A percentile compares a stretch with the other conserved stretches of the same genome.
Conservation (phyloP, 2,113 vertebrate species). For the Hypocryptadius cinnamomeus region DNA sequence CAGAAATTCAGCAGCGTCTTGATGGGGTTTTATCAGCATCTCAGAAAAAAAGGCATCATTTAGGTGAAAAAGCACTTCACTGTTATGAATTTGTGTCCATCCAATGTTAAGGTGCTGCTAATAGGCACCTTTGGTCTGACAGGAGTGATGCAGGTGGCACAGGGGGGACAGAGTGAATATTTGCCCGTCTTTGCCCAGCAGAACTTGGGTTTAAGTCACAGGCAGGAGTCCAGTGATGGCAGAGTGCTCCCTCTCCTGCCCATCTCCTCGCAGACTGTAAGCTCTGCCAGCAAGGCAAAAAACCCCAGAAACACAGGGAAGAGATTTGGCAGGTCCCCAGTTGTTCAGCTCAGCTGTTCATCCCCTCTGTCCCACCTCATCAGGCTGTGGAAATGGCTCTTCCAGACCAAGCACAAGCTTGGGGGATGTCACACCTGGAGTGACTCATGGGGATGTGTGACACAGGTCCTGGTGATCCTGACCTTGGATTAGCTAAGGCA, state of each 20-base stretch:
- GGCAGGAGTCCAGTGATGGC: not conserved
- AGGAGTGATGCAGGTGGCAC: not conserved
- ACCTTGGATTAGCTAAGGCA: not conserved
- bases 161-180: not conserved
- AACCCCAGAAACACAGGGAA: not conserved
- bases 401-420: not conserved
- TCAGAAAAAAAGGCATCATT: not conserved
- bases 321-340: not conserved
- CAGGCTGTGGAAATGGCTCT: not conserved
- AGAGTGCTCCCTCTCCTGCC: not conserved
- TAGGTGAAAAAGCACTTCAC: not conserved
- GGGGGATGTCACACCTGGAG: not conserved
- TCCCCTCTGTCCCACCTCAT: not conserved
- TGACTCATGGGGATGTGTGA: not conserved
- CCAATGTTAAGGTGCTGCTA: not conserved
- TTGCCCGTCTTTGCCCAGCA: not conserved
- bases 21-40: not conserved
- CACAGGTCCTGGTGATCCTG: not conserved
- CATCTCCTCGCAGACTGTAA: not conserved
- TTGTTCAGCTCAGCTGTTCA: not conserved
- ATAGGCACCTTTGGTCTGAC: not conserved
- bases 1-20: not conserved
- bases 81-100: not conserved
- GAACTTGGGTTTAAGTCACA: not conserved
- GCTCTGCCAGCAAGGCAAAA: not conserved